These are phyloP conservation scores for Acomys russatus DNA, from an alignment of 2,797 vertebrate genomes.

Conservation along the genomic window DNA sequence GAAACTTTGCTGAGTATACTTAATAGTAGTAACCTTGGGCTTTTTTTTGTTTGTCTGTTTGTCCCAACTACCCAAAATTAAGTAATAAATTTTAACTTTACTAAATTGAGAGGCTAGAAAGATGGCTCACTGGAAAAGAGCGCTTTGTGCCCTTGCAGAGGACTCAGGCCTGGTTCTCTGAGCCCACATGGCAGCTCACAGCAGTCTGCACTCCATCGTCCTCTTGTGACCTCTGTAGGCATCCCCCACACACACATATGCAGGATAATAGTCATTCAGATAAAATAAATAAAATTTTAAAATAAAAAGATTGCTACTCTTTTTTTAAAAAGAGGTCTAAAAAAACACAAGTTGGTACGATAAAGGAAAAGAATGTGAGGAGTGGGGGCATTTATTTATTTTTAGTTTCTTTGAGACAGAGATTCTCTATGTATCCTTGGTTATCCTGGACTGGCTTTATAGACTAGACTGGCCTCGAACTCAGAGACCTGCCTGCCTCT, in stretches of 20 bases:
- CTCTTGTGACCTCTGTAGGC: not conserved
- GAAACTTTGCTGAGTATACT: slow-evolving; percentile 13
- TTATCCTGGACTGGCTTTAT: too few relatives aligned
- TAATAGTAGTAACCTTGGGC: not conserved
- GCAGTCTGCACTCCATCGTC: not conserved
- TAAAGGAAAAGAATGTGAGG: not conserved
- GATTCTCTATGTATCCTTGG: too few relatives aligned
- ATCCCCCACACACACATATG: not conserved
- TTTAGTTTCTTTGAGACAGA: too few relatives aligned
- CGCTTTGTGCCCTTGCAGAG: not conserved
- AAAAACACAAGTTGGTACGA: not conserved
- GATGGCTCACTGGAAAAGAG: not conserved
- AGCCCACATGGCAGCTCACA: not conserved
- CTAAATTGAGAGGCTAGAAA: not conserved
- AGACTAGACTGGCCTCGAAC: too few relatives aligned
- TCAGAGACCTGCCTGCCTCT: too few relatives aligned
- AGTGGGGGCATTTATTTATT: not conserved
- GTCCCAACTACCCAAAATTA: not conserved
- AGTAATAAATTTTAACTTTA: slow-evolving; percentile 41
- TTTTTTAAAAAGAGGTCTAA: too few relatives aligned
- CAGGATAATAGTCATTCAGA: not conserved
- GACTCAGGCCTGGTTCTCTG: not conserved
- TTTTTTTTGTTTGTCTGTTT: slow-evolving; percentile 2
- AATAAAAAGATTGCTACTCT: not conserved
- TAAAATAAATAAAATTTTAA: not conserved